Evolutionary conservation across 2,113 vertebrate species (phyloP).

Genomic region (Noctilio leporinus): DNA sequence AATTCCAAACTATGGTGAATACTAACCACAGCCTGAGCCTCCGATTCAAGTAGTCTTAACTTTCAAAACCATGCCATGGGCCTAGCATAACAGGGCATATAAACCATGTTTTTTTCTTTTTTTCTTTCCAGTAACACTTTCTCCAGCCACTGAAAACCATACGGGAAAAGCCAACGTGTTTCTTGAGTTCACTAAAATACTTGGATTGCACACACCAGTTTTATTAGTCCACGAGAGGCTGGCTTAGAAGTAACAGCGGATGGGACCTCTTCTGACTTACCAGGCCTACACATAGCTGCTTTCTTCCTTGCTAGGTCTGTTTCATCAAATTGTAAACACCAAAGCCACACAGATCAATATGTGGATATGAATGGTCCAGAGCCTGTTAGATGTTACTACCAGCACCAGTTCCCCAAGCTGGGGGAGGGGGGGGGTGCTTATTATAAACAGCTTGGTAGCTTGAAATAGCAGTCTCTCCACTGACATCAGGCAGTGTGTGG

Average conservation of each 20-base stretch:
- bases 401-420: neutral
- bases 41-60: neutral
- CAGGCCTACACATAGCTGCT: neutral
- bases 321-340: constrained; percentile 49
- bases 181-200: neutral
- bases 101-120: neutral
- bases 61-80: neutral
- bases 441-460: neutral
- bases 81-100: constrained; percentile 63
- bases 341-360: constrained; percentile 11
- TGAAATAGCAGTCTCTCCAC: neutral
- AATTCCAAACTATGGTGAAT: neutral
- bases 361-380: neutral
- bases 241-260: neutral
- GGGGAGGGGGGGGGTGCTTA: too few species aligned
- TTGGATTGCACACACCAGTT: neutral
- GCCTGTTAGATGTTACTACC: neutral
- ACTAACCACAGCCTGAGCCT: neutral
- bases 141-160: neutral
- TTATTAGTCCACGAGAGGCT: neutral
- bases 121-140: constrained; percentile 9
- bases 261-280: neutral
- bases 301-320: neutral
- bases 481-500: neutral
- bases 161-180: neutral